These are phyloP conservation scores for Drosophila borealis DNA, from an alignment of 2,888 invertebrate species.

Conservation along the genomic window DNA sequence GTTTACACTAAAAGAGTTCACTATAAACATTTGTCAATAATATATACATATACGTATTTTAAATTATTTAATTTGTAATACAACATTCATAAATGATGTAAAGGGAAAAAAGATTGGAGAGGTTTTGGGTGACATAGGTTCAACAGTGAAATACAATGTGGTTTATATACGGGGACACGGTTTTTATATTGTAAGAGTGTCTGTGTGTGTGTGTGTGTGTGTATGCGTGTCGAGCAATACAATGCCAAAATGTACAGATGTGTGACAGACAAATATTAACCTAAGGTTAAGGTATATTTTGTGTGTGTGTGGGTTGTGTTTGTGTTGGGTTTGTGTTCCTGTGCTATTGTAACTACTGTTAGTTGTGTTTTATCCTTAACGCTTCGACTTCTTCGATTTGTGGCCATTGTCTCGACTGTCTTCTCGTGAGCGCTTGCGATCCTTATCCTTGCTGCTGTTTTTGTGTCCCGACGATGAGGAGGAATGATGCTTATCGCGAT, in stretches of 20 bases:
- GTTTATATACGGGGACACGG: constrained; percentile 18
- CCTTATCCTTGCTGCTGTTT: constrained; percentile 85
- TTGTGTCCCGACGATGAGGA: constrained; percentile 81
- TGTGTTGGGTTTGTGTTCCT: constrained; percentile 15
- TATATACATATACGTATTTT: constrained; percentile 48
- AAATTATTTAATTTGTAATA: constrained; percentile 66
- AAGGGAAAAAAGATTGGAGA: constrained; percentile 1
- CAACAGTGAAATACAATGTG: constrained; percentile 47
- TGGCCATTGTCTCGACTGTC: constrained; percentile 89
- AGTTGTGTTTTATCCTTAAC: constrained; percentile 51
- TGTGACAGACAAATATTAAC: constrained; percentile 33
- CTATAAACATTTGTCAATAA: no score
- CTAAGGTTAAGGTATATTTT: constrained; percentile 36
- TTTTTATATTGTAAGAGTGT: constrained; percentile 19
- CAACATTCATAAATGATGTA: constrained; percentile 48
- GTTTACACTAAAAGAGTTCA: no score
- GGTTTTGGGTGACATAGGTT: constrained; percentile 11
- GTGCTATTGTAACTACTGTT: constrained; percentile 24
- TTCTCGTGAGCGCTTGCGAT: constrained; percentile 90
- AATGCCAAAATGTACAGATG: constrained; percentile 49
- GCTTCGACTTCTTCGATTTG: constrained; percentile 89
- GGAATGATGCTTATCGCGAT: constrained; percentile 83
- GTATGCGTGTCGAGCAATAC: constrained; percentile 23
- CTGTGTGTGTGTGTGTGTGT: not conserved
- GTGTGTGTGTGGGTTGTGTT: constrained; percentile 18